phyloP scores from a whole-genome alignment of 2,797 vertebrate genomes.

The Coilia nasus region DNA sequence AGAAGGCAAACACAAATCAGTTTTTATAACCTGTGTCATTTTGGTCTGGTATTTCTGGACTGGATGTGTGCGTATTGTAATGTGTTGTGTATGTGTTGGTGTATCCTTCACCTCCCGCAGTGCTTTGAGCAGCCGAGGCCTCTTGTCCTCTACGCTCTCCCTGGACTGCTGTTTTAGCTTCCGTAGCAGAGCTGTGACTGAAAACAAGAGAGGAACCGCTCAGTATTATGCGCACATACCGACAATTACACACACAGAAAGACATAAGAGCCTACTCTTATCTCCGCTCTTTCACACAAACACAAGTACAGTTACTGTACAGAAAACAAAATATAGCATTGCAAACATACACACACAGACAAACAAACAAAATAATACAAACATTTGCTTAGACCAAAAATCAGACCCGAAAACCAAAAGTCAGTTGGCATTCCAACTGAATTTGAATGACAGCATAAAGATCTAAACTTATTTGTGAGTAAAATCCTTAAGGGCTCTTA shows the following conservation, averaged over 20 bases:
- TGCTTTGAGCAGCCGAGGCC: constrained; percentile 93
- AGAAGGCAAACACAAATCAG: background rate
- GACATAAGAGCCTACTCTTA: background rate
- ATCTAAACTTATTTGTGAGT: no score
- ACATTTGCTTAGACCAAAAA: background rate
- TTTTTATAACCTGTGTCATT: background rate
- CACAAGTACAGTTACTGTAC: background rate
- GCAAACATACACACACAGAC: background rate
- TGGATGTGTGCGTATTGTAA: background rate
- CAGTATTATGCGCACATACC: background rate
- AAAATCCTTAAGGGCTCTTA: no score
- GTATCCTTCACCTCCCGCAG: constrained; percentile 85
- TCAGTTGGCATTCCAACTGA: background rate
- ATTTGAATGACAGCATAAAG: background rate
- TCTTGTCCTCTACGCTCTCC: constrained; percentile 95
- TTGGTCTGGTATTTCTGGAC: background rate
- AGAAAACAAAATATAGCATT: background rate
- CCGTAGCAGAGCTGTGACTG: constrained; percentile 92
- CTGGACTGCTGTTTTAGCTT: constrained; percentile 97
- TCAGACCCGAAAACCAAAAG: background rate
- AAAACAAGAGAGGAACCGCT: constrained; percentile 33
- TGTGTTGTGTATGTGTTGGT: constrained; percentile 10
- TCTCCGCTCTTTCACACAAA: background rate
- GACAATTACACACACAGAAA: background rate
- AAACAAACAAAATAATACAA: background rate